Base-by-base conservation (phyloP, 1,140 invertebrate genomes). In the Forficula auricularia region DNA sequence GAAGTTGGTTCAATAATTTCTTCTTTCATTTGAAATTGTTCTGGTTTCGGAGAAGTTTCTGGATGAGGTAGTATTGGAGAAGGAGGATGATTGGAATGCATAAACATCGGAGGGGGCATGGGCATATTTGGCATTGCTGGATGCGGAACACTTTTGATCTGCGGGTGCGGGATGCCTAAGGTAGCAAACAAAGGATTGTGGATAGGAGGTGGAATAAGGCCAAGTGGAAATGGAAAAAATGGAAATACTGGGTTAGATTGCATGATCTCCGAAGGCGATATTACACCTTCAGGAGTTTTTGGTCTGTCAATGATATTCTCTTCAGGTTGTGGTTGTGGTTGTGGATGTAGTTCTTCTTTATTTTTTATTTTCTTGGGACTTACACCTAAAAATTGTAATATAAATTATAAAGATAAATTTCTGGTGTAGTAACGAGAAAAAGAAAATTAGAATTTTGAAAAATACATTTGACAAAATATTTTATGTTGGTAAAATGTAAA, bases 171-270 rank as follows among this genome's bases (percentile, higher is more conserved):
- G 50, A 22, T 59, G 43, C 8, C 59, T 55, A 44, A 60, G 57
- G 19, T 51, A 7, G 55, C 41, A 41, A 63, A 57, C 41, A 61
- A 49, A 1, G 56, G 57, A 43, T 52, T 50, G 31, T 12, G 56
- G 48, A 46, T 64, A 22, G 71, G 68, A 41, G 66, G 65, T 0
- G 77, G 76, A 52, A 81, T 80, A 19, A 82, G 58, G 27, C 77
- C 75, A n/a, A 72, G 63, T 3, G 68, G 60, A 51, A 70, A 71
- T 12, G 57, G 31, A 6, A 63, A 58, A 43, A 68, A 66, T 1
- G 70, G 67, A 36, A 72, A 55, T 42, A 66, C 57, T 2, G 66
- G 53, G n/a, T 66, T 63, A 45, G 68, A 63, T 44, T 58, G 60
- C 31, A 65, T 61, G 50, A 73, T 48, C 35, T 49, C 71, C 46